Base-by-base conservation (phyloP, 2,888 invertebrate species). In the Chloroclystis v-ata region DNA sequence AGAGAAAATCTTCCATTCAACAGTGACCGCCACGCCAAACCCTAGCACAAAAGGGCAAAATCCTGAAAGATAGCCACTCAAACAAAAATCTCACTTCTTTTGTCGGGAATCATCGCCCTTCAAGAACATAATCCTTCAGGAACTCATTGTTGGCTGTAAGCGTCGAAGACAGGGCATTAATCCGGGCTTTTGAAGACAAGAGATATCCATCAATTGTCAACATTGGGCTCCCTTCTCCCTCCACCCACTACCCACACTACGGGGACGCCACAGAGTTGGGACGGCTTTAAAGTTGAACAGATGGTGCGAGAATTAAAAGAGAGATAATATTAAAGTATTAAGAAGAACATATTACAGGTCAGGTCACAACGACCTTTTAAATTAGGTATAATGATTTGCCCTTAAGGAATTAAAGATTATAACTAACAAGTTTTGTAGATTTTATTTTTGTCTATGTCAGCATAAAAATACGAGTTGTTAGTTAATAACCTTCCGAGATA, bases 141-240 rank as follows among this genome's bases (percentile, higher is more conserved):
- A 67, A 72, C 70, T 69, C 72, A 83, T 83, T 84, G 83, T 82
- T 68, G 65, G 67, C 63, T 59, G 63, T 28, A 30, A 44, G 49
- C 44, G 41, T 20, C 13, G 47, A 47, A 72, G 75, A 71, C 73
- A 72, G 75, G 67, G 70, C 84, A 87, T 87, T 86, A 87, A 86
- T 87, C 85, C 83, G 81, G 82, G 79, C 85, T 84, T 82, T 82
- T 73, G 74, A 76, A 83, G 85, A 85, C 84, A 82, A 81, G 82
- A 80, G 82, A 83, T 82, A 86, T 86, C 86, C 86, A 87, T 87
- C 86, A 87, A 83, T 84, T 86, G 86, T 87, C 86, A 86, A 87
- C 86, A 85, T 79, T 80, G 84, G 82, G 82, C 80, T 61, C 65
- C 47, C 56, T 61, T 68, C 55, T 58, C 51, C 26, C 16, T 57